Conservation (phyloP, 30 jellyfish, hydroid and myxozoan genomes). For the Hydractinia echinata region DNA sequence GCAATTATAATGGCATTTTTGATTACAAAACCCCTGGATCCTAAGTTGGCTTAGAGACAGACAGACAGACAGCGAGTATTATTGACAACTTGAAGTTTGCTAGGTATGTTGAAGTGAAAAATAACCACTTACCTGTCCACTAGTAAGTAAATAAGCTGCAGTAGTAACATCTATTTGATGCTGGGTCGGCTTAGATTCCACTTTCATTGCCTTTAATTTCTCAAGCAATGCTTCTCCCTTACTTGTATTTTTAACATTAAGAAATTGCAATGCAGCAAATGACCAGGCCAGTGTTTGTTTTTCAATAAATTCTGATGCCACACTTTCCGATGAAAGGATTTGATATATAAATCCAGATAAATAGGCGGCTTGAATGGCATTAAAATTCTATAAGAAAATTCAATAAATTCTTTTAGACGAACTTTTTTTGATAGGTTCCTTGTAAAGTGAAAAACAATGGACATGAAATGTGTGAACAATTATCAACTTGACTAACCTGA, state of each 20-base stretch:
- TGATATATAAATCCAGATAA: constrained; percentile 24
- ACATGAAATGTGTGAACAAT: background rate
- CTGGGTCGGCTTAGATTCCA: background rate
- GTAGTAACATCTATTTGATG: constrained; percentile 4
- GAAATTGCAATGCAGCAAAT: background rate
- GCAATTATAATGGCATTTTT: no score
- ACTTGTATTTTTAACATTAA: background rate
- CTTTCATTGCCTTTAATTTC: background rate
- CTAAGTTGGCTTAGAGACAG: no score
- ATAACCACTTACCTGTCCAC: constrained; percentile 19
- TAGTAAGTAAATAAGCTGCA: constrained; percentile 9
- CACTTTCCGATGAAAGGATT: background rate
- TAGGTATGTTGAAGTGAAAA: no score
- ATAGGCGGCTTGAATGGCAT: constrained; percentile 21
- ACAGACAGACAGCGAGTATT: no score
- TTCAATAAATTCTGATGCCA: background rate
- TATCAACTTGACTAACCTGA: background rate
- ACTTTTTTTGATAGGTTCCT: background rate
- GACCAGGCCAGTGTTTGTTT: constrained; percentile 11
- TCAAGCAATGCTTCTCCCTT: constrained; percentile 3
- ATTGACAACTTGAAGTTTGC: no score
- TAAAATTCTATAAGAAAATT: background rate
- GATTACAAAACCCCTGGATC: no score
- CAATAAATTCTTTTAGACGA: background rate
- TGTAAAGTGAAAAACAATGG: no score